Evolutionary conservation across 2,797 vertebrate genomes (phyloP), one percentile per base, ranked within the genome.

Genomic region (Alectoris magna): DNA sequence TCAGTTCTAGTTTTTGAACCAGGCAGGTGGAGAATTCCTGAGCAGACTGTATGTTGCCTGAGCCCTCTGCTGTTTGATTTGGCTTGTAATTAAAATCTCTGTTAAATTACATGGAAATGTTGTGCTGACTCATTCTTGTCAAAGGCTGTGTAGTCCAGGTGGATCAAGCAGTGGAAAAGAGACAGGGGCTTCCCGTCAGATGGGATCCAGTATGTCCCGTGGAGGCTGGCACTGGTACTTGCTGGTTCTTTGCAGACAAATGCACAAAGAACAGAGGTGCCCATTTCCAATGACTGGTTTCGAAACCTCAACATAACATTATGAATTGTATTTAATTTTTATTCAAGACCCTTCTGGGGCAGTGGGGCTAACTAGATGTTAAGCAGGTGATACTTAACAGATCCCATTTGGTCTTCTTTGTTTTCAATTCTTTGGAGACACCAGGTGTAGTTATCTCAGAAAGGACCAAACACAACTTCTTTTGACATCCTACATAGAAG

Each of bases 21-120:
- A 67, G 89, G 67, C 91, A 90, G 48, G 51, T 88, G 51, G 64
- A 88, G 77, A 90, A 81, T 92, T 92, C 83, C 36, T 36, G 48
- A 78, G 67, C 41, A 43, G 49, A 69, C 63, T 91, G 14, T 63
- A 80, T 88, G 60, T 79, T 91, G 85, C 64, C 83, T 70, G 60
- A 86, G 39, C 31, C 6, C 27, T 90, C 68, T 81, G 39, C 51
- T 68, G n/a, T 78, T 89, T 91, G 58, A 44, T 91, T 89, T 89
- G 34, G 6, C 46, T 84, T n/a, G 29, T 78, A 83, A 80, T 83
- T 87, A 76, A 92, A 68, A 86, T 76, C n/a, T 92, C 1, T 0
- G 29, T 55, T 74, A 83, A 92, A 92, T 87, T 75, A 51, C 6
- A 34, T 53, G 43, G n/a, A 67, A 75, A 73, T 78, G 69, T 67